Conservation (phyloP, 2,797 vertebrate genomes). For the Channallabes apus region DNA sequence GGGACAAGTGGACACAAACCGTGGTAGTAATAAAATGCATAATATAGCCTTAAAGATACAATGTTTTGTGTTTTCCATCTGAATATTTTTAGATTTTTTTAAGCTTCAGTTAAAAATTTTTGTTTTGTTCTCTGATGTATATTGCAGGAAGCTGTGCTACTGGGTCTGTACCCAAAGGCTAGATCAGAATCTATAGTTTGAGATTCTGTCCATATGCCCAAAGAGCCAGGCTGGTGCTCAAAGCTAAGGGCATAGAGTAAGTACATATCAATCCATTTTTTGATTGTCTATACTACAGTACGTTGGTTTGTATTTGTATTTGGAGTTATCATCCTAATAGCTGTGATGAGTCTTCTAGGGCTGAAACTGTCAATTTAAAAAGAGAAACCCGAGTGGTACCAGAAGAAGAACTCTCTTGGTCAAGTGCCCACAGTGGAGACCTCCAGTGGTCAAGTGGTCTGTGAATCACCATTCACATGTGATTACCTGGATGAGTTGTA, state of each 20-base stretch:
- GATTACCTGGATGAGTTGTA: constrained; percentile 92
- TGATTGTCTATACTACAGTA: background rate
- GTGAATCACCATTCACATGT: constrained; percentile 86
- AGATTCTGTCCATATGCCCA: constrained; percentile 91
- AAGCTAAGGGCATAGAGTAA: constrained; percentile 89
- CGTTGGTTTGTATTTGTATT: background rate
- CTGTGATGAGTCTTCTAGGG: constrained; percentile 61
- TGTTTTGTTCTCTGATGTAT: constrained; percentile 5
- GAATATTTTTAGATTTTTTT: background rate
- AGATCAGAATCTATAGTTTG: constrained; percentile 89
- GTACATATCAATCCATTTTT: constrained; percentile 27
- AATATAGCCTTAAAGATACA: background rate
- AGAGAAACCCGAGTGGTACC: constrained; percentile 90
- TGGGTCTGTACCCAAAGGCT: constrained; percentile 77
- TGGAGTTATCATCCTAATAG: background rate
- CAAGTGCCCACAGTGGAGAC: constrained; percentile 86
- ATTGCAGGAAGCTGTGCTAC: constrained; percentile 79
- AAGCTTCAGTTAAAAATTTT: constrained; percentile 2
- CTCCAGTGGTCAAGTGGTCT: constrained; percentile 82
- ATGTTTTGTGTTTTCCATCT: background rate
- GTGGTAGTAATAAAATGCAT: too few relatives aligned
- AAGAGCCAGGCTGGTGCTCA: constrained; percentile 81
- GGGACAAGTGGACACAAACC: too few relatives aligned
- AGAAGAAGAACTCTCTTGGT: constrained; percentile 83
- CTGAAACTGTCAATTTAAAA: constrained; percentile 84